A percentile compares a stretch with the other conserved stretches of the same genome.
Evolutionary conservation across 2,888 invertebrate genomes (phyloP).

Genomic region (Yponomeuta evonymella): DNA sequence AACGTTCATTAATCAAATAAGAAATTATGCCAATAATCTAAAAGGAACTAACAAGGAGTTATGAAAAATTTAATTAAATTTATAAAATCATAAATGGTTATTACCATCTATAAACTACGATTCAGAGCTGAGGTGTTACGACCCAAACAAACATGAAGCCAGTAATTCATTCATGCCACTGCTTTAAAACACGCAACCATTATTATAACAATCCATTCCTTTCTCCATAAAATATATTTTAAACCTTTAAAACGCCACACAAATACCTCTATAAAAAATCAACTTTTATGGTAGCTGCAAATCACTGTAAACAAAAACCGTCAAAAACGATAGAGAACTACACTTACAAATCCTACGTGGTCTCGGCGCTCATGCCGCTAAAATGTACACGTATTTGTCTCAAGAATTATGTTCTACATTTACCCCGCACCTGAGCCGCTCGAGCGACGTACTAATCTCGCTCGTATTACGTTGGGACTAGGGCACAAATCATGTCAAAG

Average conservation of each 20-base stretch:
- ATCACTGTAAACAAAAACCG: neutral
- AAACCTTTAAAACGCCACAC: neutral
- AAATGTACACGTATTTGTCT: conserved; percentile 36
- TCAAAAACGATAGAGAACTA: neutral
- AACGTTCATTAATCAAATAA: no score
- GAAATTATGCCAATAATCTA: no score
- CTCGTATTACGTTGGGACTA: conserved; percentile 1
- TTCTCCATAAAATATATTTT: neutral
- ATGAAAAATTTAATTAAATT: no score
- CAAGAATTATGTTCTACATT: conserved; percentile 35
- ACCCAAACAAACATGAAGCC: conserved; percentile 14
- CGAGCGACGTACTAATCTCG: conserved; percentile 21
- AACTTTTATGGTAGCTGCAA: neutral
- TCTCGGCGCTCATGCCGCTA: conserved; percentile 27
- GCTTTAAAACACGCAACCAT: neutral
- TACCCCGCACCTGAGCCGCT: conserved; percentile 52
- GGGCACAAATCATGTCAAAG: conserved; percentile 2
- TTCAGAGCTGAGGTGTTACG: conserved; percentile 18
- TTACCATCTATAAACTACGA: no score
- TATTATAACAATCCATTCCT: neutral
- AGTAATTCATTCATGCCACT: conserved; percentile 4
- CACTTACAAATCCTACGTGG: conserved; percentile 1
- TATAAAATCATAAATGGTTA: no score
- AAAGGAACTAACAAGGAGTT: no score
- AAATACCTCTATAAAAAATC: neutral